Evolutionary conservation across 2,113 vertebrate species (phyloP).

Genomic region (Coreoperca whiteheadi): DNA sequence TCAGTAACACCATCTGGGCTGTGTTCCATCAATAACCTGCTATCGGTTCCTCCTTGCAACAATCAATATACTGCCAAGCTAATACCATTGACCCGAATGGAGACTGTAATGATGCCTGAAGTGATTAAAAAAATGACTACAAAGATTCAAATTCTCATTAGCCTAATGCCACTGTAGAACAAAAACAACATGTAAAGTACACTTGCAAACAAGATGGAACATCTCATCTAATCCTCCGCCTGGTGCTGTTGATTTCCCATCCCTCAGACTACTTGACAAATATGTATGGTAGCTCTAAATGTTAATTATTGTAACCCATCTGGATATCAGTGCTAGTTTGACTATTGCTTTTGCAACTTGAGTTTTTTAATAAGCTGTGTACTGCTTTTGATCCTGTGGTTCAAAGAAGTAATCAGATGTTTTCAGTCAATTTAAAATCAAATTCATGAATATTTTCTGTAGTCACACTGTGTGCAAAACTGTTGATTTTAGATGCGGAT

Average conservation of each 20-base stretch:
- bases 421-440: slow-evolving; percentile 5
- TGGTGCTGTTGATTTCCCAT: neutral
- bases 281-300: neutral
- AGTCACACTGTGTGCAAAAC: neutral
- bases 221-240: neutral
- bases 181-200: slow-evolving; percentile 22
- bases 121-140: slow-evolving; percentile 46
- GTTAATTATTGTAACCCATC: slow-evolving; percentile 21
- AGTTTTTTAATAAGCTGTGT: neutral
- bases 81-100: slow-evolving; percentile 28
- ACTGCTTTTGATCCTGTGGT: neutral
- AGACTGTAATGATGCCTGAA: slow-evolving; percentile 31
- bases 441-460: slow-evolving; percentile 13
- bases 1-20: slow-evolving; percentile 5
- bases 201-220: slow-evolving; percentile 4
- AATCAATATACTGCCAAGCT: slow-evolving; percentile 52
- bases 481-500: slow-evolving; percentile 17
- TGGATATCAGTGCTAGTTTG: neutral
- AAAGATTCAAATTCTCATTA: slow-evolving; percentile 62
- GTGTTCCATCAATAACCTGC: slow-evolving; percentile 49
- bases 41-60: slow-evolving; percentile 39
- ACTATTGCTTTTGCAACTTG: slow-evolving; percentile 9
- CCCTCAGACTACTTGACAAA: neutral
- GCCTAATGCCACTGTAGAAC: slow-evolving; percentile 41
- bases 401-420: slow-evolving; percentile 11